Evolutionary conservation across 2,888 invertebrate species (phyloP), one percentile per base, ranked within the genome.

Genomic region (Altica lythri): DNA sequence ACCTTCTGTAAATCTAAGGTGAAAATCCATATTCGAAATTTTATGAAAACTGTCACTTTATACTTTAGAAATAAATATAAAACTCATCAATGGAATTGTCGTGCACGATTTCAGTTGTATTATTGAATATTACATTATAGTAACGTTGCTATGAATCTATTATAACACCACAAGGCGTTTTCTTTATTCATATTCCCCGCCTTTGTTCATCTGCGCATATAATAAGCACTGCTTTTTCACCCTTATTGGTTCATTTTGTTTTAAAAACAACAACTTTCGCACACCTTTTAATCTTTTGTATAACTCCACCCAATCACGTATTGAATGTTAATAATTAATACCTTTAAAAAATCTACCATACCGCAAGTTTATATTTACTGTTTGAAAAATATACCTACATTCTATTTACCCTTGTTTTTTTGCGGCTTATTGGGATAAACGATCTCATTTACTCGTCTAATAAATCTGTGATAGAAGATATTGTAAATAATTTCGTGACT

Each of bases 141-240:
- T 48, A 45, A 49, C 55, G 55, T 70, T 70, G 68, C 69, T 66
- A 69, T 63, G 68, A 68, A 65, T 66, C 64, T 67, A 67, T 68
- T 68, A 69, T 67, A 67, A 70, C 67, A 69, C 68, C 63, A 57
- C 58, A 45, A 64, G 66, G 68, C 65, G 69, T 66, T 67, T 66
- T 68, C 68, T 64, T 65, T 63, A 54, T 57, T 59, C 57, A 45
- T 59, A 60, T 61, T 65, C 66, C 60, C 70, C 71, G 71, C 71
- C 72, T 65, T 60, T 49, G 55, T 48, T 48, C 63, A 59, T 68
- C 64, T 70, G 71, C 72, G 72, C 71, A 63, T 55, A 60, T 52
- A 38, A 60, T 59, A 38, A 42, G 25, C 47, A 50, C 47, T 38
- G 48, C 58, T 60, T 60, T 61, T 54, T 56, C 47, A 53, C 62